Evolutionary conservation across 2,797 vertebrate genomes (phyloP), one percentile per base, ranked within the genome.

Genomic region (Enteromius mattozi): DNA sequence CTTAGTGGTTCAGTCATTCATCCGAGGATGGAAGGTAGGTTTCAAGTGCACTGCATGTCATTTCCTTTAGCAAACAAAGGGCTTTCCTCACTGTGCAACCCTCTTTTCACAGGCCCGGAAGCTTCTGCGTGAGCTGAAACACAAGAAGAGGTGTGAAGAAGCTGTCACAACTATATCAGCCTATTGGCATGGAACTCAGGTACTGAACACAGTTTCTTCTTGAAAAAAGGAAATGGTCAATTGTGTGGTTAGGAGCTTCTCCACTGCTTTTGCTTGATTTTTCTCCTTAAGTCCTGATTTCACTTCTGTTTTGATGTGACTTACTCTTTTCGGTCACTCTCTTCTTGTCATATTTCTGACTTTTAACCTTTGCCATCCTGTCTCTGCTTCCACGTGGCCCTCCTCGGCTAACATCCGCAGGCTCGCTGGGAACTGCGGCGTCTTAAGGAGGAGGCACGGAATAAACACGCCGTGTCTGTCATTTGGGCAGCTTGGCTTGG

Each of bases 401-500:
- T 66, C 87, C 94, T 90, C 30, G 84, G 91, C 87, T 21, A 89
- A 75, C 86, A 89, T 90, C 92, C 91, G 92, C 96, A 99, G 98
- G 98, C 97, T 90, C 97, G 97, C 93, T 95, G 95, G 96, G 97
- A 99, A 94, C 97, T 99, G 95, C 96, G 95, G 93, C 96, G 95
- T 88, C 96, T 98, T 95, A 98, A 99, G 97, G 95, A 98, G 94
- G 96, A 94, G 94, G 97, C 96, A 93, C 97, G 96, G 95, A 97
- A 96, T 97, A 98, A 96, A 95, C 97, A 95, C 91, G 97, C 98
- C 90, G 97, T 99, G 94, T 97, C 97, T 95, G 98, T 98, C 96
- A 97, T 99, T 96, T 98, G 98, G 98, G 96, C 97, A 96, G 97
- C 94, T 96, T 99, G 98, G 98, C 97, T 97, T 95, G 98, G 97